phyloP scores from a whole-genome alignment of 2,888 invertebrate species.

The Arenicola marina region DNA sequence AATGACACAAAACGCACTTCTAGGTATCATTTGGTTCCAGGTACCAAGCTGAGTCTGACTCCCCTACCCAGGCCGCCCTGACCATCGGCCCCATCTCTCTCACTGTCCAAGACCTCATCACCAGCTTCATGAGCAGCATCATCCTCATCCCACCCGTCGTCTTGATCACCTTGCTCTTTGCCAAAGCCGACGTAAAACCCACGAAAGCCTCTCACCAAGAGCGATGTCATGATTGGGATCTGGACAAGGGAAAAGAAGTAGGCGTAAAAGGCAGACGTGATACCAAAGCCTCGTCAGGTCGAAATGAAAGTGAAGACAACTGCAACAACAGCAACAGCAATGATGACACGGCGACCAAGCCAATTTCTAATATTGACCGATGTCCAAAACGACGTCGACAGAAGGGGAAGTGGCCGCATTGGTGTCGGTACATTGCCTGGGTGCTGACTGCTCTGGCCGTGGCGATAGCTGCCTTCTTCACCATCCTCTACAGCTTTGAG shows the following conservation, averaged over 20 bases:
- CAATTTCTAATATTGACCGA: no score
- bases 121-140: conserved; percentile 37
- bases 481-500: conserved; percentile 60
- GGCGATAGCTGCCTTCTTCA: conserved; percentile 55
- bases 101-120: conserved; percentile 34
- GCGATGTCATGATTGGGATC: no score
- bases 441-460: conserved; percentile 37
- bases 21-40: no score
- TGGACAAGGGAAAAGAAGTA: no score
- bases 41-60: no score
- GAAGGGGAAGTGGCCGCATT: conserved; percentile 15
- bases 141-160: conserved; percentile 37
- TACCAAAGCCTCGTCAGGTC: no score
- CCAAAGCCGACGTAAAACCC: background rate
- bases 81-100: conserved; percentile 29
- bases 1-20: no score
- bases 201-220: no score
- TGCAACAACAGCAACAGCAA: background rate
- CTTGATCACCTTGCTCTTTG: conserved; percentile 35
- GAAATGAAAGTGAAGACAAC: background rate
- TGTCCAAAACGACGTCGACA: background rate
- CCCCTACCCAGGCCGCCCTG: no score
- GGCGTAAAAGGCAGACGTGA: no score
- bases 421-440: conserved; percentile 23
- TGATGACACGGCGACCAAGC: no score